Percentiles rank a stretch among this genome's conserved stretches.
Evolutionary conservation across 2,113 vertebrate species (phyloP).

Genomic region (Turnix velox): DNA sequence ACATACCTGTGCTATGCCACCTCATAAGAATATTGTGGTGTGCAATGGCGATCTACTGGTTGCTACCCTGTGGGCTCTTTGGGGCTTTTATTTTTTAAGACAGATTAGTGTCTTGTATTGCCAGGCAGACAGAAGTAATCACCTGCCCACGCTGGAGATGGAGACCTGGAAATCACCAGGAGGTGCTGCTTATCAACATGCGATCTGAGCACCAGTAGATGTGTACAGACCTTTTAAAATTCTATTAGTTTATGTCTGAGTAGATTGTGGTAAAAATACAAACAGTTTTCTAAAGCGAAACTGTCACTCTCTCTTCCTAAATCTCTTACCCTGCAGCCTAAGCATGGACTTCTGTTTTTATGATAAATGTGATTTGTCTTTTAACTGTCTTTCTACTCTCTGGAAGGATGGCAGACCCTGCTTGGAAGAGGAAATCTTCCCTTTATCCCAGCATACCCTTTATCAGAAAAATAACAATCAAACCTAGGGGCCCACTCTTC

Average conservation of each 20-base stretch:
- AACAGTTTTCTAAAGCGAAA: constrained; percentile 33
- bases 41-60: background rate
- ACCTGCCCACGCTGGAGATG: rapidly evolving
- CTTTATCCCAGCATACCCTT: background rate
- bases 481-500: background rate
- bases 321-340: constrained; percentile 20
- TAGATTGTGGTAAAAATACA: background rate
- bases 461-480: constrained; percentile 35
- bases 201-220: background rate
- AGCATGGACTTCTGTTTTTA: constrained; percentile 30
- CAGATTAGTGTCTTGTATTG: background rate
- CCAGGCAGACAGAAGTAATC: background rate
- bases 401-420: background rate
- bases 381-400: constrained; percentile 29
- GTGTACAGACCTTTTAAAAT: constrained; percentile 49
- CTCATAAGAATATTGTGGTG: background rate
- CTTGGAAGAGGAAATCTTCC: constrained; percentile 32
- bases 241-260: constrained; percentile 48
- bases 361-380: constrained; percentile 37
- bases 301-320: constrained; percentile 10
- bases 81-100: background rate
- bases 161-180: background rate
- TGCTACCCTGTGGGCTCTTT: rapidly evolving
- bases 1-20: background rate
- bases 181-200: constrained; percentile 25